Evolutionary conservation across 2,888 invertebrate genomes (phyloP), one percentile per base, ranked within the genome.

Genomic region (Halictus quadricinctus): DNA sequence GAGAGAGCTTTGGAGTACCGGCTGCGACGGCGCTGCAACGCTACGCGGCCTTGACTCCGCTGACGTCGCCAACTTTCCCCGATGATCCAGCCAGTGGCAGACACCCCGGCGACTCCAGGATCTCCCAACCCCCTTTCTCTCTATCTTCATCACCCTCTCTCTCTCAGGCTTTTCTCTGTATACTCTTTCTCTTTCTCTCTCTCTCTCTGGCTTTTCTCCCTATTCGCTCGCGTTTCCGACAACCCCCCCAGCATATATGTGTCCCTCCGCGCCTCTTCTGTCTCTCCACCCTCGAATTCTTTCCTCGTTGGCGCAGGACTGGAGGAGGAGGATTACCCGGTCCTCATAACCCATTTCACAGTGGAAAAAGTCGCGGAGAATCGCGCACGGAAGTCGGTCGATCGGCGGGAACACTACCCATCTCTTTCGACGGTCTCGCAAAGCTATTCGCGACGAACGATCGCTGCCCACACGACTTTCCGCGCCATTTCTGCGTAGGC

Each of bases 1-100:
- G 25, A 60, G 15, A 25, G 25, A 78, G 83, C 69, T 83, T 69
- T 82, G 88, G 78, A 87, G 88, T 81, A 83, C 81, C 86, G 46
- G 36, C 77, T 85, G 83, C 89, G 84, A 85, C 87, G 86, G 84
- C 83, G 88, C 91, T 89, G 88, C 89, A 90, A 87, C 89, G 79
- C 77, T 89, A 85, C 85, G 88, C 93, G 93, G 93, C 94, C 93
- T 94, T 93, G 93, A 94, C 93, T 93, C 91, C 90, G 90, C 89
- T 85, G 86, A 87, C 89, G 88, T 88, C 91, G 91, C 91, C 83
- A 90, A 92, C 93, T 93, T 93, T 93, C 92, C 92, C 93, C 91
- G 91, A 91, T 92, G 92, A 91, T 92, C 90, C 92, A 88, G 87
- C 89, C 58, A 58, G n/a, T 12, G 58, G 88, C 90, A 93, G 93